A percentile compares a stretch with the other conserved stretches of the same genome.
These are phyloP conservation scores for Drosophila micromelanica DNA, from an alignment of 1,140 invertebrate species.

Conservation along the genomic window DNA sequence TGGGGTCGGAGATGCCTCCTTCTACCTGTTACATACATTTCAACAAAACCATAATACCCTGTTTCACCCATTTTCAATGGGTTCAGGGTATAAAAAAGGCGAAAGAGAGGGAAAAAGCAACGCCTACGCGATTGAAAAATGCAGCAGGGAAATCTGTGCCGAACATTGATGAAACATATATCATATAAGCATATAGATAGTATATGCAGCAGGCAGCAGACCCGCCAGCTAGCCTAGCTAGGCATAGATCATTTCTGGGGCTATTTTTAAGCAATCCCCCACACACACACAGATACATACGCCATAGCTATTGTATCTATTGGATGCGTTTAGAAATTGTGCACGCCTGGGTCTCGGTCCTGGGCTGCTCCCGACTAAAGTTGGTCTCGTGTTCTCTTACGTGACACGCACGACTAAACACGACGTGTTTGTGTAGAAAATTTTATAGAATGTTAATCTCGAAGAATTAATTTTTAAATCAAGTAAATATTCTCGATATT, in stretches of 20 bases:
- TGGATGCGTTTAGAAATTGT: conserved; percentile 26
- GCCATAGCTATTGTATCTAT: conserved; percentile 50
- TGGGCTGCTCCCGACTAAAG: conserved; percentile 7
- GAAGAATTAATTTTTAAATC: too few species aligned
- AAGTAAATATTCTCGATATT: too few species aligned
- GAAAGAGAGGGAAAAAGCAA: neutral
- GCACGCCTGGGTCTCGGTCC: conserved; percentile 24
- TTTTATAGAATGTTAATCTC: too few species aligned
- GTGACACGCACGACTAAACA: too few species aligned
- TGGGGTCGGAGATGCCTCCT: too few species aligned
- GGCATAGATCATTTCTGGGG: conserved; percentile 65
- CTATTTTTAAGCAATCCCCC: conserved; percentile 65
- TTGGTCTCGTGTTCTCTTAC: too few species aligned
- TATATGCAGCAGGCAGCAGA: conserved; percentile 25
- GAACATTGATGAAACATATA: conserved; percentile 69
- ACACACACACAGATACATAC: conserved; percentile 32
- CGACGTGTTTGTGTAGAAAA: too few species aligned
- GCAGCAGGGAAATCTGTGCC: conserved; percentile 26
- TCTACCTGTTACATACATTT: too few species aligned
- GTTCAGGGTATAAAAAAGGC: too few species aligned
- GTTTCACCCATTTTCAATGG: too few species aligned
- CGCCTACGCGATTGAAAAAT: conserved; percentile 53
- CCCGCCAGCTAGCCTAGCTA: conserved; percentile 54
- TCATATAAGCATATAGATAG: conserved; percentile 41
- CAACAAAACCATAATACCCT: too few species aligned